These are phyloP conservation scores for Laspeyria flexula DNA, from an alignment of 2,888 invertebrate genomes.

Conservation along the genomic window DNA sequence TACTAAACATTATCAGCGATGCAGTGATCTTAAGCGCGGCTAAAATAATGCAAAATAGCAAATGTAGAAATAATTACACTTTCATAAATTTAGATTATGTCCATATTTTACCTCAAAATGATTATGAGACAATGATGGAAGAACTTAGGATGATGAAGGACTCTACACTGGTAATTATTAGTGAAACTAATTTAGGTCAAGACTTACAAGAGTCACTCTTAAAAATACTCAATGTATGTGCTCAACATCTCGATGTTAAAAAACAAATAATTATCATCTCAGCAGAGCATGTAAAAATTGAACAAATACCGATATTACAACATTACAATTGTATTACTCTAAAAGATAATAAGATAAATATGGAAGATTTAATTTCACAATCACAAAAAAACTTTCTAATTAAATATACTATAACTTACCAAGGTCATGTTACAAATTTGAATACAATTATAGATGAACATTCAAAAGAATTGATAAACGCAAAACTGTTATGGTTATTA, in stretches of 20 bases:
- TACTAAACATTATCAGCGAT: conserved; percentile 43
- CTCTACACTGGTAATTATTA: conserved; percentile 44
- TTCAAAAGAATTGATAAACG: conserved; percentile 39
- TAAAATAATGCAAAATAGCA: conserved; percentile 48
- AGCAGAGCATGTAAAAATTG: conserved; percentile 28
- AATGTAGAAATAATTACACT: conserved; percentile 29
- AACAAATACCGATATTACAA: conserved; percentile 16
- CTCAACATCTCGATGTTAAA: conserved; percentile 8
- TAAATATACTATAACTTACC: conserved; percentile 41
- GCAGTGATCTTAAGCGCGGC: conserved; percentile 44
- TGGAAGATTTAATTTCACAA: conserved; percentile 35
- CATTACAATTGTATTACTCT: conserved; percentile 17
- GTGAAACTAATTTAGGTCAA: conserved; percentile 37
- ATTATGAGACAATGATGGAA: conserved; percentile 45
- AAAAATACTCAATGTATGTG: conserved; percentile 29
- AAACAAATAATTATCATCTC: conserved; percentile 46
- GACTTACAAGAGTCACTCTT: conserved; percentile 39
- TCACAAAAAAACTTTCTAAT: conserved; percentile 42
- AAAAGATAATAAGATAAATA: conserved; percentile 37
- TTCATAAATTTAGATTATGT: conserved; percentile 55
- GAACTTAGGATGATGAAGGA: conserved; percentile 44
- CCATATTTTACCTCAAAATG: conserved; percentile 43
- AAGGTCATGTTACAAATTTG: conserved; percentile 44
- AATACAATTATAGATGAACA: conserved; percentile 36
- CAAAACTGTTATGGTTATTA: conserved; percentile 40